Conservation (phyloP, 2,113 vertebrate genomes). For the Ancistrus triradiatus region DNA sequence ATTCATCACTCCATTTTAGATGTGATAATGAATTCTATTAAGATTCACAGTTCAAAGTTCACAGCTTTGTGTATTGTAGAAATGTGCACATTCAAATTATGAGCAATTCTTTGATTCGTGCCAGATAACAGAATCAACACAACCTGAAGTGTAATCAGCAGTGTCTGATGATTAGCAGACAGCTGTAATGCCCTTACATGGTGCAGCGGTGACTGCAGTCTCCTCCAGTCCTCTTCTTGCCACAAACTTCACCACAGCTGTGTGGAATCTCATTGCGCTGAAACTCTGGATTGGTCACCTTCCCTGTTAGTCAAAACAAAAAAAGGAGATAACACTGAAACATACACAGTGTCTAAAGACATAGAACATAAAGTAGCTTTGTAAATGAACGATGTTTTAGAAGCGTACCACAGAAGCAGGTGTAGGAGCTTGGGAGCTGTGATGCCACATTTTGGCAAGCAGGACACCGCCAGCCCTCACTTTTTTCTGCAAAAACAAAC, state of each 20-base stretch:
- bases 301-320: conserved; percentile 68
- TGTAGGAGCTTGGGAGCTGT: conserved; percentile 80
- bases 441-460: conserved; percentile 90
- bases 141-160: too few species aligned
- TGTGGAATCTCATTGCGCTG: conserved; percentile 96
- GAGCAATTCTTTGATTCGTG: too few species aligned
- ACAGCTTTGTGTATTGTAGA: too few species aligned
- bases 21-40: too few species aligned
- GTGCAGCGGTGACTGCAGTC: conserved; percentile 96
- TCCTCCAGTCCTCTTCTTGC: conserved; percentile 83
- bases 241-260: conserved; percentile 97
- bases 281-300: conserved; percentile 94
- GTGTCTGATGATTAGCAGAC: too few species aligned
- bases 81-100: too few species aligned
- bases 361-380: neutral
- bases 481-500: conserved; percentile 80
- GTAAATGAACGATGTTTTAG: neutral
- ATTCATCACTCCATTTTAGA: too few species aligned
- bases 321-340: neutral
- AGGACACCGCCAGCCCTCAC: conserved; percentile 93
- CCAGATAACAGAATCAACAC: too few species aligned
- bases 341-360: neutral
- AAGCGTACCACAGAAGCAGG: conserved; percentile 92
- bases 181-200: conserved; percentile 82
- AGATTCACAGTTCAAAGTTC: too few species aligned